phyloP scores from a whole-genome alignment of 2,888 invertebrate genomes.

The Oasisia sp. region DNA sequence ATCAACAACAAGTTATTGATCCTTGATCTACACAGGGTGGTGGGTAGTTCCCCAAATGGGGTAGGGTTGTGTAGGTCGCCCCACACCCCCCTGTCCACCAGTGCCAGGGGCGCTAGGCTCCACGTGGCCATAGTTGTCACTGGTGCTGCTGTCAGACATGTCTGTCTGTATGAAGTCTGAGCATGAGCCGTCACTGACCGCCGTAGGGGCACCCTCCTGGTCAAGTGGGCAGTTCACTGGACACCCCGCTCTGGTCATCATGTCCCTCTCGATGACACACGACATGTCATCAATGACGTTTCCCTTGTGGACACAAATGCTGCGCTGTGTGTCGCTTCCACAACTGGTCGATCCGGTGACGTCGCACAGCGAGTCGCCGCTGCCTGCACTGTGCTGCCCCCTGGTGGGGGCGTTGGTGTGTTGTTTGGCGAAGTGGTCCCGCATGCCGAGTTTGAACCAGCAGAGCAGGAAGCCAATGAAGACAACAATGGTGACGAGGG shows the following conservation, averaged over 20 bases:
- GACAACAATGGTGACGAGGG: constrained; percentile 55
- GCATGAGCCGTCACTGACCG: neutral
- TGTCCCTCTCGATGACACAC: neutral
- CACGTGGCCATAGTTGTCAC: neutral
- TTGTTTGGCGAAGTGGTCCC: constrained; percentile 27
- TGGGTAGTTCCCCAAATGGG: neutral
- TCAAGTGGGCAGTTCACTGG: neutral
- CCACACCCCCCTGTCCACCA: neutral
- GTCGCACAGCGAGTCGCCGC: neutral
- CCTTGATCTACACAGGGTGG: neutral
- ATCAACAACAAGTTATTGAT: neutral
- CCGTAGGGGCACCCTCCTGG: neutral
- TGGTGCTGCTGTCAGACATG: neutral
- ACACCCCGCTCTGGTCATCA: neutral
- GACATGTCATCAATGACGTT: constrained; percentile 1
- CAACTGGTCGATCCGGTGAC: neutral
- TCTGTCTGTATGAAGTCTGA: neutral
- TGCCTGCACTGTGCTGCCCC: neutral
- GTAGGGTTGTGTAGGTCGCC: neutral
- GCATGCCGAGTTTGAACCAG: constrained; percentile 50
- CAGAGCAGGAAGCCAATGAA: constrained; percentile 60
- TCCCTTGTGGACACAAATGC: neutral
- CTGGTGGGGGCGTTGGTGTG: neutral
- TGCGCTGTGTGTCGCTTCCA: neutral
- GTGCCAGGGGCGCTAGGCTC: neutral